Evolutionary conservation across 2,113 vertebrate genomes (phyloP).

Genomic region (Poicephalus gulielmi): DNA sequence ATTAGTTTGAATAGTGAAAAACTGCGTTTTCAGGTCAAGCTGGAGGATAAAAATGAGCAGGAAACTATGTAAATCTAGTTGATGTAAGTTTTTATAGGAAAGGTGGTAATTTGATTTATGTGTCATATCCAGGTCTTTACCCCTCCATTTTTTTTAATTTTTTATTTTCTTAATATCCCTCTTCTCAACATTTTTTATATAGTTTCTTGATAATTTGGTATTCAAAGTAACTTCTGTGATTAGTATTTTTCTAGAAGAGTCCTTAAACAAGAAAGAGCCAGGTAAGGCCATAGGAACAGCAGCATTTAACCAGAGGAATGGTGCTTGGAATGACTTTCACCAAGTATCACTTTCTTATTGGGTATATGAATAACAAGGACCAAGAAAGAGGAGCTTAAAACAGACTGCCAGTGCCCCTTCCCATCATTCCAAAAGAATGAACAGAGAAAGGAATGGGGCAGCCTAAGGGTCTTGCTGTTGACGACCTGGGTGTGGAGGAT

Average conservation of each 20-base stretch:
- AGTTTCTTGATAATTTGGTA: background rate
- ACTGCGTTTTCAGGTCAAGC: background rate
- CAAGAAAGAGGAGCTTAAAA: background rate
- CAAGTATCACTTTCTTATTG: background rate
- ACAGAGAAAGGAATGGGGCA: background rate
- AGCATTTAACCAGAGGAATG: background rate
- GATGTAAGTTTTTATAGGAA: background rate
- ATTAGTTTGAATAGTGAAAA: background rate
- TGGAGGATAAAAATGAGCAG: background rate
- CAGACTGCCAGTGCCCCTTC: background rate
- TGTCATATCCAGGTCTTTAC: background rate
- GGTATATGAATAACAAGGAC: background rate
- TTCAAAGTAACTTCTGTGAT: background rate
- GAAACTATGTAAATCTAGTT: background rate
- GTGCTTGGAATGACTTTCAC: background rate
- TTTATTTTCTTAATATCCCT: background rate
- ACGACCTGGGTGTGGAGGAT: background rate
- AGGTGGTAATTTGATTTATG: background rate
- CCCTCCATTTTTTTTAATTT: background rate
- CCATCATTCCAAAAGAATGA: background rate
- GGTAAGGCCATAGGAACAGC: background rate
- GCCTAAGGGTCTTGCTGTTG: background rate
- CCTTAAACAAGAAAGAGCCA: background rate
- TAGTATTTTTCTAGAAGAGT: background rate
- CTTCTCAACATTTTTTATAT: background rate